Percentiles rank a stretch among this genome's conserved stretches.
Evolutionary conservation across 1,140 invertebrate genomes (phyloP).

Genomic region (Drosophila melanica): DNA sequence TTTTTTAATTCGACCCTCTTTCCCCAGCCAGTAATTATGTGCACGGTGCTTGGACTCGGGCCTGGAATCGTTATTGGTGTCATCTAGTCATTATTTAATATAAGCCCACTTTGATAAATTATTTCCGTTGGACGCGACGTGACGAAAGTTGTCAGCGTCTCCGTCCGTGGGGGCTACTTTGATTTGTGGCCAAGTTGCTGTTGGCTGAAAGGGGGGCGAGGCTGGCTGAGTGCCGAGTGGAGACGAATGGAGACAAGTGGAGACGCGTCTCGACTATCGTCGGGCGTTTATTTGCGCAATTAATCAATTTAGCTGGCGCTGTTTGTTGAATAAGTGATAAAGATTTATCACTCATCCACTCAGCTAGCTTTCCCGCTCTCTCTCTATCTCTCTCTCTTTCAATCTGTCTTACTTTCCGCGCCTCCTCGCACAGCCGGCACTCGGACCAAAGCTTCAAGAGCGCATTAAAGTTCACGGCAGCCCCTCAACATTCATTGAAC

Average conservation of each 20-base stretch:
- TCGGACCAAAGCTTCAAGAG: slow-evolving; percentile 21
- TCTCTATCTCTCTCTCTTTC: slow-evolving; percentile 3
- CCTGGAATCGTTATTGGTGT: slow-evolving; percentile 51
- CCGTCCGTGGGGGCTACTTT: slow-evolving; percentile 37
- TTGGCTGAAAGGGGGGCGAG: not conserved
- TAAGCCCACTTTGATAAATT: slow-evolving; percentile 74
- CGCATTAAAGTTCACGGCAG: slow-evolving; percentile 49
- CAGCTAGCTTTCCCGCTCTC: slow-evolving; percentile 12
- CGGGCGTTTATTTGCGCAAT: slow-evolving; percentile 76
- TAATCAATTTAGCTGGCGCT: slow-evolving; percentile 71
- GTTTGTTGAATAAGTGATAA: slow-evolving; percentile 74
- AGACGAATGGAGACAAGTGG: slow-evolving; percentile 23
- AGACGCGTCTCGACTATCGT: slow-evolving; percentile 23
- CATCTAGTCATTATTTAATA: slow-evolving; percentile 77
- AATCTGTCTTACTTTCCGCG: not conserved
- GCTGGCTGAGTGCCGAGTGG: slow-evolving; percentile 7
- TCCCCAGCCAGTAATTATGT: slow-evolving; percentile 53
- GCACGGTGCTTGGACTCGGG: slow-evolving; percentile 5
- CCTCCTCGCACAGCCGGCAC: too few relatives aligned
- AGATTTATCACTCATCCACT: slow-evolving; percentile 70
- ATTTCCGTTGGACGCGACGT: slow-evolving; percentile 75
- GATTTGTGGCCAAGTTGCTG: slow-evolving; percentile 59
- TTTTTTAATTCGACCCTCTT: slow-evolving; percentile 14
- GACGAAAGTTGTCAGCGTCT: slow-evolving; percentile 64
- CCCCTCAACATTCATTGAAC: slow-evolving; percentile 71